Base-by-base conservation (phyloP, 2,888 invertebrate species). In the Leptinotarsa juncta region DNA sequence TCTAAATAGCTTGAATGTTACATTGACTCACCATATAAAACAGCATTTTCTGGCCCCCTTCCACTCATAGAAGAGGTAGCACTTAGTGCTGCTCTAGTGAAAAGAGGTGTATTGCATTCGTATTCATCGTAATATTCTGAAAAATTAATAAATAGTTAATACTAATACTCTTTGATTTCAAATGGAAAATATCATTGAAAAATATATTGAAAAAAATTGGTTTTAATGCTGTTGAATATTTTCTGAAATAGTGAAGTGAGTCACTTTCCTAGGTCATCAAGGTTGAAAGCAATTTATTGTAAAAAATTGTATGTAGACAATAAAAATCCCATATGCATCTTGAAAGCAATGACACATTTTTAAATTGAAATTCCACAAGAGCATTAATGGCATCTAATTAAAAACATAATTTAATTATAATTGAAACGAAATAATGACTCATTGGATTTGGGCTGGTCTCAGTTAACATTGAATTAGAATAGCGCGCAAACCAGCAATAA, bases 1-100 rank as follows among this genome's bases (percentile, higher is more conserved):
- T 42, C 42, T 42, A 10, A 2, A 7, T 7, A 7, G 42, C 10
- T 42, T 42, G 0, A 42, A 42, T 42, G 42, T 42, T 42, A 10
- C 3, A 60, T 26, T 42, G 4, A 62, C 62, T 93, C 91, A 96
- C 96, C 96, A 90, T 96, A 92, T 83, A 97, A 90, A 84, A 92
- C 91, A 53, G 96, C 96, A 90, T 96, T 94, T 77, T 94, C 91
- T n/a, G 97, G 94, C 75, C 95, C 96, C 86, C 96, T 91, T 82
- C 95, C 95, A 68, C 92, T 90, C 75, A 96, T 89, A 81, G 93
- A 93, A 20, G 96, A 95, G 60, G 96, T 96, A 48, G 96, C 96
- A 77, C 91, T 92, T 79, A 97, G 87, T 77, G 90, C 92, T 77
- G 96, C 93, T 82, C 88, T 91, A 67, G 93, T 92, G 85, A 96